Percentiles rank a stretch among this genome's conserved stretches.
Evolutionary conservation across 2,888 invertebrate species (phyloP).

Genomic region (Sussaba pulchella): DNA sequence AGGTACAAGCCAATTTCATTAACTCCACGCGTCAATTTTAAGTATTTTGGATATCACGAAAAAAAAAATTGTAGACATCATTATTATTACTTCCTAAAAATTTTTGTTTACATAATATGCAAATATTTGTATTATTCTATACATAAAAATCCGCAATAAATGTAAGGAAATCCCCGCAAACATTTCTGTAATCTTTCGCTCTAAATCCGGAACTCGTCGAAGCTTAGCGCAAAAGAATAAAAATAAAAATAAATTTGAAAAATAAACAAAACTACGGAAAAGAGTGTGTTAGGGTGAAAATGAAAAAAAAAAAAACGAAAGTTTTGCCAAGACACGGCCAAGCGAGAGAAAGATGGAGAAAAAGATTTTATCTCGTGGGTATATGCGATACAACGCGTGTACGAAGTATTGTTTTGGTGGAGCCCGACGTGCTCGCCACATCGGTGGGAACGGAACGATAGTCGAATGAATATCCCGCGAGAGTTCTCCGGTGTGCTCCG

Average conservation of each 20-base stretch:
- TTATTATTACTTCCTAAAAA: too few relatives aligned
- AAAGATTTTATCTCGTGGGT: slow-evolving; percentile 65
- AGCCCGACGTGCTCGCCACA: slow-evolving; percentile 33
- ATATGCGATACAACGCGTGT: slow-evolving; percentile 36
- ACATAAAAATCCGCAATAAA: too few relatives aligned
- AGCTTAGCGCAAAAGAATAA: too few relatives aligned
- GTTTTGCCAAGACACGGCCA: slow-evolving; percentile 56
- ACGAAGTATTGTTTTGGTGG: slow-evolving; percentile 57
- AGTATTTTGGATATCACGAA: too few relatives aligned
- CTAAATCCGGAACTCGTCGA: too few relatives aligned
- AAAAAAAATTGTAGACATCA: too few relatives aligned
- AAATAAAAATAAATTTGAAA: slow-evolving; percentile 4
- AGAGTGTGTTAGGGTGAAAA: slow-evolving; percentile 4
- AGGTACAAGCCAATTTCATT: too few relatives aligned
- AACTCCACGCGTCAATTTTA: too few relatives aligned
- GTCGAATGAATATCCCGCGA: slow-evolving; percentile 1
- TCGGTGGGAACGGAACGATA: slow-evolving; percentile 56
- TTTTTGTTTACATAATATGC: too few relatives aligned
- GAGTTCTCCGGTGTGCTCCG: slow-evolving; percentile 4
- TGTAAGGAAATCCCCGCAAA: too few relatives aligned
- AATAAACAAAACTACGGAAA: slow-evolving; percentile 9
- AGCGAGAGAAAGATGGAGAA: slow-evolving; percentile 39
- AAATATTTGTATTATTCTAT: too few relatives aligned
- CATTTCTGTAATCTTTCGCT: too few relatives aligned
- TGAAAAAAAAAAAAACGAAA: slow-evolving; percentile 48